Evolutionary conservation across 1,140 invertebrate species (phyloP).

Genomic region (Penaeus indicus): DNA sequence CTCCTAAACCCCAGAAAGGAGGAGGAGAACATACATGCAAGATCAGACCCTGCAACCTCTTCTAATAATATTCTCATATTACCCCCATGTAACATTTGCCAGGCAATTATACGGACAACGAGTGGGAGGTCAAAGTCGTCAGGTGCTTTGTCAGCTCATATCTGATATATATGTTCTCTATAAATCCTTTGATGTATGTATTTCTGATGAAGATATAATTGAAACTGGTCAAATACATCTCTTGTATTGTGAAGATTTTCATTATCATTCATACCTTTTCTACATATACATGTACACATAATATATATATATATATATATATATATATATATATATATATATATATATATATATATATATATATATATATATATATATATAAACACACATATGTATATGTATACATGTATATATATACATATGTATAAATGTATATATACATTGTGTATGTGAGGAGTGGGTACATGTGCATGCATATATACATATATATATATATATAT

Average conservation of each 20-base stretch:
- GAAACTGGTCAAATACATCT: too few relatives aligned
- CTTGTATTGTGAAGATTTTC: not conserved
- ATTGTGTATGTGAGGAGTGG: not conserved
- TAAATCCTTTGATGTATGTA: not conserved
- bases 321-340: slow-evolving; percentile 11
- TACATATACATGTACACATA: not conserved
- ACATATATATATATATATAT: slow-evolving; percentile 15
- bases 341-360: slow-evolving; percentile 10
- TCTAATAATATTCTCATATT: not conserved
- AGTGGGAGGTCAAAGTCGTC: too few relatives aligned
- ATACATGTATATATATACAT: slow-evolving; percentile 15
- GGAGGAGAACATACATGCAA: not conserved
- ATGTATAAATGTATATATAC: not conserved
- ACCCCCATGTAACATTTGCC: too few relatives aligned
- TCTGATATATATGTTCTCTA: not conserved
- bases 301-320: slow-evolving; percentile 4
- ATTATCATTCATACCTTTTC: too few relatives aligned
- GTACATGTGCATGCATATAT: not conserved
- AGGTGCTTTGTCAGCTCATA: too few relatives aligned
- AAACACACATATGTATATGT: slow-evolving; percentile 14
- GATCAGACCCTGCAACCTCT: not conserved
- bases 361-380: not conserved
- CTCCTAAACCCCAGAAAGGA: too few relatives aligned
- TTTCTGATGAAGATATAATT: not conserved
- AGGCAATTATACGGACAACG: too few relatives aligned